Evolutionary conservation across 2,888 invertebrate genomes (phyloP), one percentile per base, ranked within the genome.

Genomic region (Stomorhina lunata): DNA sequence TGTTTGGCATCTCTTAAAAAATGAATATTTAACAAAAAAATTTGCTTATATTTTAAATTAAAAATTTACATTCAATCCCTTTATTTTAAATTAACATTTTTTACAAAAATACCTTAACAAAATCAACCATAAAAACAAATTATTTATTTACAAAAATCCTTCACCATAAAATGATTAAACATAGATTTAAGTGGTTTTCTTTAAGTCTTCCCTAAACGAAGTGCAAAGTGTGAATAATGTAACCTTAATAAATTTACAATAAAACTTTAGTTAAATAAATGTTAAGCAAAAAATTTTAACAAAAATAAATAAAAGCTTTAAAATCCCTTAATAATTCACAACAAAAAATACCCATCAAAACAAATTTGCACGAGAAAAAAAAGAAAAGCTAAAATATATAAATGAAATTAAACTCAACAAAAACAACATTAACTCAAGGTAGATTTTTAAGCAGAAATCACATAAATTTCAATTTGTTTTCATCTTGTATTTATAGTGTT

Each of bases 151-250:
- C 50, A 50, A 50, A 40, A 50, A 20, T 20, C n/a, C n/a, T 5
- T 2, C 17, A 15, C 1, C 20, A 57, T 32, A 22, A 25, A 40
- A 29, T 32, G 22, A 43, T 32, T 53, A 29, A 73, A 29, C 15
- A 20, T 12, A 27, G 5, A 50, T 40, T 63, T 63, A 37, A n/a
- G n/a, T n/a, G n/a, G n/a, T 61, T 37, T 37, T 17, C 5, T 45
- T 17, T 22, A 25, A n/a, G n/a, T 61, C 29, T 37, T 17, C 5
- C 34, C n/a, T 22, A 25, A 79, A 76, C 59, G 34, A 50, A 73
- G 17, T 81, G 25, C 77, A 81, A 85, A 85, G 80, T 84, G 79
- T 83, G 84, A 85, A 86, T 85, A 86, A 86, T 80, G 68, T 80
- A 61, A 80, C 72, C 78, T 84, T 80, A 83, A 85, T 84, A 80